Evolutionary conservation across 2,888 invertebrate species (phyloP).

Genomic region (Acronicta psi): DNA sequence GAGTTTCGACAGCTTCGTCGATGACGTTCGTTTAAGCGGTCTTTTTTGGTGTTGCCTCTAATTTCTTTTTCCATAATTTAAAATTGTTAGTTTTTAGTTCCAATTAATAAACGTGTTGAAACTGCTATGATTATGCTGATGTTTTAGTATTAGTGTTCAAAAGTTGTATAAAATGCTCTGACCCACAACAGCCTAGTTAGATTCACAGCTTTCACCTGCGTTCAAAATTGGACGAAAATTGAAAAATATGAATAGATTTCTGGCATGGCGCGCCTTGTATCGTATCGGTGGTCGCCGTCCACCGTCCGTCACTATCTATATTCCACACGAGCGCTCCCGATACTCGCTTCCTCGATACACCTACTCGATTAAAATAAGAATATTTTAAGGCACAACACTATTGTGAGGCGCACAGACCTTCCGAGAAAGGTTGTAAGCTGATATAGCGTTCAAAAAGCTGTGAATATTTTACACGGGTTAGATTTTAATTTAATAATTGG

Average conservation of each 20-base stretch:
- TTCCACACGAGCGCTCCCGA: constrained; percentile 84
- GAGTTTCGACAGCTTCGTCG: constrained; percentile 67
- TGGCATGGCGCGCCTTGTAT: constrained; percentile 66
- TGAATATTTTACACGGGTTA: constrained; percentile 55
- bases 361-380: constrained; percentile 86
- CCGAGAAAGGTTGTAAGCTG: constrained; percentile 69
- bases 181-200: constrained; percentile 21
- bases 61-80: constrained; percentile 3
- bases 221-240: constrained; percentile 69
- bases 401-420: constrained; percentile 69
- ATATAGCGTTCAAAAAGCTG: constrained; percentile 62
- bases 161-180: constrained; percentile 10
- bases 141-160: background rate
- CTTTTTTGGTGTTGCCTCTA: constrained; percentile 8
- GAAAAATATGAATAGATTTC: constrained; percentile 83
- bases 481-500: constrained; percentile 35
- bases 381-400: constrained; percentile 79
- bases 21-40: constrained; percentile 16
- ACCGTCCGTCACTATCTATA: constrained; percentile 84
- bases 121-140: background rate
- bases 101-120: background rate
- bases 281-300: constrained; percentile 71
- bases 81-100: background rate
- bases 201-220: constrained; percentile 39
- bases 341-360: constrained; percentile 79